Evolutionary conservation across 2,797 vertebrate genomes (phyloP).

Genomic region (Acanthopagrus latus): DNA sequence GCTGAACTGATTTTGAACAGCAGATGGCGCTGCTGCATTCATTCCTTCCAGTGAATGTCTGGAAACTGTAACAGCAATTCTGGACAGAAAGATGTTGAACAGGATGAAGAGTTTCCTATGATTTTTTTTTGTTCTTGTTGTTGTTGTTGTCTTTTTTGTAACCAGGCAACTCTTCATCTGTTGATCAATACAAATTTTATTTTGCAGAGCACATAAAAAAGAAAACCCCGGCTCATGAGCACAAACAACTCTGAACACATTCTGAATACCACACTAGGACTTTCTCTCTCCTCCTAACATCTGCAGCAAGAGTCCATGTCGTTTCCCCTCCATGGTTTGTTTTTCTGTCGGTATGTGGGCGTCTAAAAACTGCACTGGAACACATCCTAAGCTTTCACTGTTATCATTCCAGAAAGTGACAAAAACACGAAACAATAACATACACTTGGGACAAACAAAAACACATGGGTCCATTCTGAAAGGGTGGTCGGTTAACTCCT

Average conservation of each 20-base stretch:
- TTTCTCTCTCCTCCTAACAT: slow-evolving; percentile 47
- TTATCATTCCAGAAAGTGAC: slow-evolving; percentile 80
- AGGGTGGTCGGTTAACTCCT: slow-evolving; percentile 50
- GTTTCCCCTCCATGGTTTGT: slow-evolving; percentile 53
- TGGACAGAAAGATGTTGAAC: slow-evolving; percentile 24
- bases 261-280: slow-evolving; percentile 35
- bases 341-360: slow-evolving; percentile 65
- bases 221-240: slow-evolving; percentile 42
- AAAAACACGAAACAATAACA: slow-evolving; percentile 80
- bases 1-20: slow-evolving; percentile 56
- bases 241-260: slow-evolving; percentile 42
- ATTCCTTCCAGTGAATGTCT: slow-evolving; percentile 15
- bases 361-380: slow-evolving; percentile 59
- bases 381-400: slow-evolving; percentile 63
- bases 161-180: slow-evolving; percentile 30
- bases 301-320: slow-evolving; percentile 47
- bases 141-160: no score
- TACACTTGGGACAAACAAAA: slow-evolving; percentile 71
- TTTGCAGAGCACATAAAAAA: slow-evolving; percentile 28
- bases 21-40: slow-evolving; percentile 72
- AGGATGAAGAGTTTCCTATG: slow-evolving; percentile 22
- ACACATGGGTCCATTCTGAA: slow-evolving; percentile 61
- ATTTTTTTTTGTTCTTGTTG: not conserved
- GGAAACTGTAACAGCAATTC: slow-evolving; percentile 16
- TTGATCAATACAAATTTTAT: slow-evolving; percentile 23